Percentiles rank a stretch among this genome's conserved stretches.
These are phyloP conservation scores for Tiaroga cobitis DNA, from an alignment of 2,797 vertebrate species.

Conservation along the genomic window DNA sequence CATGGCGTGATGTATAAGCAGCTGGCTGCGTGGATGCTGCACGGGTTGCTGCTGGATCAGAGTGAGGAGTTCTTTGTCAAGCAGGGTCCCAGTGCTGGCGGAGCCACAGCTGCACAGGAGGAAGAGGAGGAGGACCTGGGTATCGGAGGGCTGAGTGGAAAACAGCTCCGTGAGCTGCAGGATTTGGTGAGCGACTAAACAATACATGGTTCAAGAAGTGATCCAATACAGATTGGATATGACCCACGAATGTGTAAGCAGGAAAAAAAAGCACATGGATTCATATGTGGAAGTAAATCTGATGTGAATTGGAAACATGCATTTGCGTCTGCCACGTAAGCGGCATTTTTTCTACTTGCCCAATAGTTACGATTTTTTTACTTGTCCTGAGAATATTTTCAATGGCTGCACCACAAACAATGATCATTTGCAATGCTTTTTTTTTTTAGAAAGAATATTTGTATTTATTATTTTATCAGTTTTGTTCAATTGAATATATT, in stretches of 20 bases:
- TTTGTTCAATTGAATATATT: background rate
- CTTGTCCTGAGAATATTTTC: background rate
- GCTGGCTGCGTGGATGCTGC: conserved; percentile 98
- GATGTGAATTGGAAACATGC: too few relatives aligned
- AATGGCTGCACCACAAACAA: background rate
- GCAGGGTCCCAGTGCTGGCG: conserved; percentile 92
- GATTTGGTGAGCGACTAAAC: conserved; percentile 86
- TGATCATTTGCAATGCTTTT: background rate
- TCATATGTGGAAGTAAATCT: too few relatives aligned
- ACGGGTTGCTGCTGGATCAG: conserved; percentile 92
- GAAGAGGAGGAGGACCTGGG: conserved; percentile 97
- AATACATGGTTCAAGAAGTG: background rate
- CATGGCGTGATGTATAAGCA: conserved; percentile 99
- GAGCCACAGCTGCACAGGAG: conserved; percentile 83
- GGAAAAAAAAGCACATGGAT: background rate
- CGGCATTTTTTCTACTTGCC: too few relatives aligned
- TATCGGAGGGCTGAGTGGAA: conserved; percentile 94
- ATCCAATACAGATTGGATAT: background rate
- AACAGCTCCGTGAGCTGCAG: conserved; percentile 93
- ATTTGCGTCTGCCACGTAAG: too few relatives aligned
- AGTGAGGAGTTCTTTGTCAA: conserved; percentile 97
- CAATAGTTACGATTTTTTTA: background rate
- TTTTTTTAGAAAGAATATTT: background rate
- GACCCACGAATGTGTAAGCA: background rate
- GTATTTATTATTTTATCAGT: background rate